Conservation (phyloP, 2,797 vertebrate species). For the Pseudopleuronectes americanus region DNA sequence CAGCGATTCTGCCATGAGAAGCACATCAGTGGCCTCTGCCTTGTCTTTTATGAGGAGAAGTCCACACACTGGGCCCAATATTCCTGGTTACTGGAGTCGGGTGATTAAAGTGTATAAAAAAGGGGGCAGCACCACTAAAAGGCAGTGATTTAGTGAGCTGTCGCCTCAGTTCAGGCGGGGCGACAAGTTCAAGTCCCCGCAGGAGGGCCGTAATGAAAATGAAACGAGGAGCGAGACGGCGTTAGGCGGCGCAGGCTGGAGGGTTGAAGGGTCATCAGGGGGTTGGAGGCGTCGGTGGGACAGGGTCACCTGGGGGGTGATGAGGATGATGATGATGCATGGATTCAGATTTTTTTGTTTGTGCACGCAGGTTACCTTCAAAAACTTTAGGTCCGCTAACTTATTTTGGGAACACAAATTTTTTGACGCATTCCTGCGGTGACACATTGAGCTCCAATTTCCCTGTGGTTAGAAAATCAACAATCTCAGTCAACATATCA, state of each 20-base stretch:
- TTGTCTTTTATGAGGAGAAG: constrained; percentile 78
- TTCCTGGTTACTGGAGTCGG: constrained; percentile 82
- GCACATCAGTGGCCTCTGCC: constrained; percentile 75
- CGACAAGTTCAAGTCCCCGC: constrained; percentile 83
- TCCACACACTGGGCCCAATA: constrained; percentile 80
- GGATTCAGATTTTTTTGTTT: constrained; percentile 18
- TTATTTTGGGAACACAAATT: background rate
- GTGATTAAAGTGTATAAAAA: constrained; percentile 88
- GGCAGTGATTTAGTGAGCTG: constrained; percentile 86
- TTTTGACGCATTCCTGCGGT: background rate
- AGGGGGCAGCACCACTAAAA: constrained; percentile 83
- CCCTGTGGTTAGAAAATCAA: background rate
- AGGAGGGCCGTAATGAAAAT: constrained; percentile 84
- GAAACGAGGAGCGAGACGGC: constrained; percentile 75
- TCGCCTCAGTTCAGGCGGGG: constrained; percentile 78
- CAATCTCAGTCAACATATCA: background rate
- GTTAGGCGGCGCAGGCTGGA: constrained; percentile 41
- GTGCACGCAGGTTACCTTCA: background rate
- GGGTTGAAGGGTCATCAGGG: constrained; percentile 30
- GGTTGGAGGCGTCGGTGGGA: constrained; percentile 34
- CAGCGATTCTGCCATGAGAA: constrained; percentile 75
- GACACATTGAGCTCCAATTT: constrained; percentile 3
- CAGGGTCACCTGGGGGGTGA: constrained; percentile 50
- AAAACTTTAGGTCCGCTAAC: background rate
- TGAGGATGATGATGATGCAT: constrained; percentile 30